phyloP scores from a whole-genome alignment of 2,113 vertebrate genomes.

The Daubentonia madagascariensis region DNA sequence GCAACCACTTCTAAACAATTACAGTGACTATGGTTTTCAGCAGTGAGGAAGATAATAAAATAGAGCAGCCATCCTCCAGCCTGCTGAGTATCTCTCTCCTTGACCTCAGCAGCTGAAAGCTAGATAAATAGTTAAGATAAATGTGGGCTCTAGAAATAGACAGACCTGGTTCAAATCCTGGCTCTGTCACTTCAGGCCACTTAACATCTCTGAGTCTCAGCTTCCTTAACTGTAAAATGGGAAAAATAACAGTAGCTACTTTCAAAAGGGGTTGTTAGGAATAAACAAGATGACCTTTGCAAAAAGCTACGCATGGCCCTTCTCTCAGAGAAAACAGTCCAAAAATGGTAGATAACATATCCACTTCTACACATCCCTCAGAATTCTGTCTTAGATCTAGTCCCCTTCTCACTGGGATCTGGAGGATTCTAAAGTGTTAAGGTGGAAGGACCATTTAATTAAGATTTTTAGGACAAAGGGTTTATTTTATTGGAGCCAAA shows the following conservation, averaged over 20 bases:
- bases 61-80: not conserved
- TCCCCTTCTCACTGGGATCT: not conserved
- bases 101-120: not conserved
- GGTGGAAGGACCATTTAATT: not conserved
- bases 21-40: slow-evolving; percentile 46
- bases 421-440: not conserved
- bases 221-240: not conserved
- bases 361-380: not conserved
- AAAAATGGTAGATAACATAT: not conserved
- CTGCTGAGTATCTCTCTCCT: not conserved
- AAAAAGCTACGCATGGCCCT: not conserved
- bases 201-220: not conserved
- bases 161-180: not conserved
- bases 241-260: not conserved
- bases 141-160: not conserved
- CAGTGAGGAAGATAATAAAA: not conserved
- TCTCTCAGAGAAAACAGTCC: not conserved
- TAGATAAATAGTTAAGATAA: not conserved
- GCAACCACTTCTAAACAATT: slow-evolving; percentile 57
- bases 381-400: not conserved
- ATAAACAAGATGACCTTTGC: not conserved
- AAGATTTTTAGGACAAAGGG: not conserved
- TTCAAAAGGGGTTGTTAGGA: not conserved
- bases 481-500: not conserved
- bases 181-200: not conserved